Evolutionary conservation across 2,797 vertebrate genomes (phyloP).

Genomic region (Helicolenus hilgendorfi): DNA sequence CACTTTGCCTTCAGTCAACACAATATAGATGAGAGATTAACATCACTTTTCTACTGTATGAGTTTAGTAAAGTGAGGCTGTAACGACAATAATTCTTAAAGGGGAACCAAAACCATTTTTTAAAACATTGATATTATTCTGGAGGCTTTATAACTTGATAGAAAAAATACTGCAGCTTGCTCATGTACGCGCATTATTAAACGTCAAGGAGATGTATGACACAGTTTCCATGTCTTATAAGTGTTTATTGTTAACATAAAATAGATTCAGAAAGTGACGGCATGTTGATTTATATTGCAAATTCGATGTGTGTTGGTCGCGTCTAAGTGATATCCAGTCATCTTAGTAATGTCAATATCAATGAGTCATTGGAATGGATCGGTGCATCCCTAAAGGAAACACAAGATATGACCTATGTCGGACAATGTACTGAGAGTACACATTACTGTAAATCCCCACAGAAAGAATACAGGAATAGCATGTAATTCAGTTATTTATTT

Average conservation of each 20-base stretch:
- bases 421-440: not conserved
- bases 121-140: too few species aligned
- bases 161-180: too few species aligned
- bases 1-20: not conserved
- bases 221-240: too few species aligned
- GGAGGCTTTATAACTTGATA: too few species aligned
- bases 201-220: too few species aligned
- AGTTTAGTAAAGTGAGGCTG: not conserved
- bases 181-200: too few species aligned
- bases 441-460: not conserved
- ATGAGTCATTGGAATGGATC: not conserved
- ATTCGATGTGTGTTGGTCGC: not conserved
- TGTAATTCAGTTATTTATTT: not conserved
- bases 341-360: not conserved
- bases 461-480: not conserved
- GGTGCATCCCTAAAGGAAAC: not conserved
- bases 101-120: too few species aligned
- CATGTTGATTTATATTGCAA: too few species aligned
- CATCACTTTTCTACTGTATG: not conserved
- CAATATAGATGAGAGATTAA: not conserved
- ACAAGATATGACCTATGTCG: not conserved
- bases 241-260: too few species aligned
- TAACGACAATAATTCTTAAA: not conserved
- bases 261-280: too few species aligned
- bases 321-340: too few species aligned